Evolutionary conservation across 2,888 invertebrate species (phyloP).

Genomic region (Caenorhabditis becei): DNA sequence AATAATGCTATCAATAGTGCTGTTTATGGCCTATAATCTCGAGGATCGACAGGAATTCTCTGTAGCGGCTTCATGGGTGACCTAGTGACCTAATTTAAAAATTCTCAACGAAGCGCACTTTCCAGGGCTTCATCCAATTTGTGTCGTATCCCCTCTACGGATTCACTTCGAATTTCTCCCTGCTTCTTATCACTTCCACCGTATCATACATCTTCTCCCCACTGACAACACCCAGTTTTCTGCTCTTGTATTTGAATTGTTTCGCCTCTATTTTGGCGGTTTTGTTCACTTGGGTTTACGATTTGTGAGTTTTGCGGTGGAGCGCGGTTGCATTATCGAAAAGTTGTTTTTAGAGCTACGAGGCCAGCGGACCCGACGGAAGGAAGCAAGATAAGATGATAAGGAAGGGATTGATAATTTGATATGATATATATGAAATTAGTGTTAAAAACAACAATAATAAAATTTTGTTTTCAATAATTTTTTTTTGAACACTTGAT

Average conservation of each 20-base stretch:
- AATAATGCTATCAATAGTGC: conserved; percentile 20
- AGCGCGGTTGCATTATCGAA: neutral
- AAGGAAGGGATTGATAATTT: neutral
- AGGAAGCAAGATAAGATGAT: neutral
- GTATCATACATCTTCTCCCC: conserved; percentile 51
- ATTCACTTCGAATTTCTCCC: conserved; percentile 47
- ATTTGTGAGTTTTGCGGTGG: conserved; percentile 37
- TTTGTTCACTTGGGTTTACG: conserved; percentile 22
- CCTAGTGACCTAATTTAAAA: neutral
- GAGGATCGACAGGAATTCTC: conserved; percentile 24
- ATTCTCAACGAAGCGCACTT: neutral
- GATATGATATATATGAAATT: conserved; percentile 12
- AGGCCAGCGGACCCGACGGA: neutral
- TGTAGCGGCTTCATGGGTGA: conserved; percentile 47
- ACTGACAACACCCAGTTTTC: conserved; percentile 41
- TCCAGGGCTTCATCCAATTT: conserved; percentile 61
- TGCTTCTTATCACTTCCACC: conserved; percentile 36
- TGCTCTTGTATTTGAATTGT: conserved; percentile 46
- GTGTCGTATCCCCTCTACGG: conserved; percentile 49
- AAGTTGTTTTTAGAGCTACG: conserved; percentile 31
- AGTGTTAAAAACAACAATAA: conserved; percentile 14
- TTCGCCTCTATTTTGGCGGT: conserved; percentile 33
- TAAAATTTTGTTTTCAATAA: no score
- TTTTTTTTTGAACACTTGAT: neutral
- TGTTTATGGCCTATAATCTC: conserved; percentile 24